Evolutionary conservation across 2,797 vertebrate genomes (phyloP), one percentile per base, ranked within the genome.

Genomic region (Hydrolagus colliei): DNA sequence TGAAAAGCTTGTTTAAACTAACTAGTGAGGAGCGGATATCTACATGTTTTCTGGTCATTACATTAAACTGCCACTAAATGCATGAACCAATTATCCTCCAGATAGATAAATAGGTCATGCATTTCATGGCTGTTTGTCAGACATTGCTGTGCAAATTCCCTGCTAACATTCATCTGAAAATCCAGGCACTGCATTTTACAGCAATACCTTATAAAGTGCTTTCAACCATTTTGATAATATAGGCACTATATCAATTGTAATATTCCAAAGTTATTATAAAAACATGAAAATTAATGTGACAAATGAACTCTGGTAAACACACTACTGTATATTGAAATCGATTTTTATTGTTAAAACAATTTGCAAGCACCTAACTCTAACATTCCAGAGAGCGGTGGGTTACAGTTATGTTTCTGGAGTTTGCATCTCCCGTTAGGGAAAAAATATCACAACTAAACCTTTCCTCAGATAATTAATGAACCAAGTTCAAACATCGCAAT

Each of bases 331-430:
- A 8, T 20, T 76, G 16, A 80, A 35, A 4, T 59, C 10, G 10
- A 20, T 59, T 80, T 67, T 80, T 80, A 79, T 65, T 67, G 67
- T 65, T 14, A 16, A 80, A 80, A 32, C 59, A 79, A 79, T 16
- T 52, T 73, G 9, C 22, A 80, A 80, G 67, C 27, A 18, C 9
- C 22, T 65, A 80, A 65, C 27, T 9, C 9, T 16, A 59, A 52
- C 8, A 76, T 67, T 80, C 16, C 11, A 67, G 13, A 18, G 67
- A 35, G 27, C 32, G 16, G 62, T 59, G 9, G 74, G 6, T 35
- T 32, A 80, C 13, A 35, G 18, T 71, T 71, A 18, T 65, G 10
- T 27, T 80, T 65, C 65, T 16, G 22, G 12, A 27, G 14, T 32
- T 62, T 22, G 65, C 62, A 80, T 12, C 14, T 67, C 65, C n/a